Evolutionary conservation across 2,113 vertebrate species (phyloP), one percentile per base, ranked within the genome.

Genomic region (Excalfactoria chinensis): DNA sequence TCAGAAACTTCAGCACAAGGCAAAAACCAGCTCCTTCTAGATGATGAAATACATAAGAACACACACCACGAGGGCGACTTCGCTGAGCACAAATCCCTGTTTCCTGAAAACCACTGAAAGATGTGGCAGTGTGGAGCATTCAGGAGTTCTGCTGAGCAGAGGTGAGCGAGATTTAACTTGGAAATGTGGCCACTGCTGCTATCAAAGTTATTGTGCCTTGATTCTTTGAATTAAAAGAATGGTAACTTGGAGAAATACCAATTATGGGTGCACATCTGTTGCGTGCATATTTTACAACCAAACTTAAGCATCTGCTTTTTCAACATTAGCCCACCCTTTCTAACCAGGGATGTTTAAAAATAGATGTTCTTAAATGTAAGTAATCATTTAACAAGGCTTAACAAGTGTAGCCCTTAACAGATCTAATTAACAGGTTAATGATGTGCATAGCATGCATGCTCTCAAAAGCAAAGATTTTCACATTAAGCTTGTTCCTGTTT

Each of bases 391-490:
- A 95, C 85, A 91, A 95, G 79, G 81, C 51, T 85, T 66, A 32
- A 53, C 92, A 96, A 95, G 60, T 20, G 34, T 32, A 95, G 82
- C 40, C 82, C 72, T 93, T 95, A 96, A 89, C 74, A 80, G 82
- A 74, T 68, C 86, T 89, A 95, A 96, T 95, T 95, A 94, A 91
- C 89, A 93, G 93, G 95, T 95, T 95, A 96, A 96, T 91, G 82
- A 94, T 74, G 94, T 95, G 89, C 93, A 71, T 74, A 91, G 78
- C 35, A 48, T 71, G 72, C 66, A 18, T 11, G 48, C 58, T 90
- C 69, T 91, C 89, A 64, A 87, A 93, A 93, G 58, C 80, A 84
- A 91, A 93, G 88, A 92, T 63, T 95, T 86, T 85, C 82, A 89
- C 92, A 96, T 95, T 85, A 93, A 73, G 83, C 84, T 88, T 86